phyloP scores from a whole-genome alignment of 2,797 vertebrate species.

The Pitangus sulphuratus region DNA sequence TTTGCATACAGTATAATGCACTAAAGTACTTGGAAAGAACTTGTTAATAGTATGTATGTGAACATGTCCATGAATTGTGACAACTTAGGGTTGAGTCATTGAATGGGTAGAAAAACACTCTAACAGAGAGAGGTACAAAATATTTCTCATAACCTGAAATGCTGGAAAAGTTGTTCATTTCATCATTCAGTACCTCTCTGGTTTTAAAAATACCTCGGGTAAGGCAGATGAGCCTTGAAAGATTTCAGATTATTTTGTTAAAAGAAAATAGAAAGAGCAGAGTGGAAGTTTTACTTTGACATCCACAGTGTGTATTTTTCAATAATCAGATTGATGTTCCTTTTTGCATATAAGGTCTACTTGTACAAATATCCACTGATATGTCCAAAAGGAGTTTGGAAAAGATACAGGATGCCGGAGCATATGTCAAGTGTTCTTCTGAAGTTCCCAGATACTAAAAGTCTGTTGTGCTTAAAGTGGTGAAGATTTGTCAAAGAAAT shows the following conservation, averaged over 20 bases:
- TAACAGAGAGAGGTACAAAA: background rate
- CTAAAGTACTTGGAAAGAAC: background rate
- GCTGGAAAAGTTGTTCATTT: background rate
- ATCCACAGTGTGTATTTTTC: background rate
- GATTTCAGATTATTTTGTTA: background rate
- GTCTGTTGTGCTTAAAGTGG: background rate
- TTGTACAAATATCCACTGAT: background rate
- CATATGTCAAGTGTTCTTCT: background rate
- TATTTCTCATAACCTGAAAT: background rate
- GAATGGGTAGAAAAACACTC: background rate
- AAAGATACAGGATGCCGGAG: background rate
- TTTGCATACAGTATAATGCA: background rate
- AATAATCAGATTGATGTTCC: background rate
- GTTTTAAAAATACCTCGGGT: background rate
- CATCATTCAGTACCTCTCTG: background rate
- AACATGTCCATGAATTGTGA: background rate
- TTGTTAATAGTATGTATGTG: background rate
- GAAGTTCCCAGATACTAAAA: background rate
- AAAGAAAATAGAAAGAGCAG: background rate
- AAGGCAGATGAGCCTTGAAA: background rate
- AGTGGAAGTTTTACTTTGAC: background rate
- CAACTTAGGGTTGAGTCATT: background rate
- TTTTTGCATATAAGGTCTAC: background rate
- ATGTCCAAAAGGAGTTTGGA: background rate
- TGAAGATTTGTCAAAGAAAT: background rate